Percentiles rank a stretch among this genome's conserved stretches.
phyloP scores from a whole-genome alignment of 1,140 invertebrate species.

The Halictus rubicundus region DNA sequence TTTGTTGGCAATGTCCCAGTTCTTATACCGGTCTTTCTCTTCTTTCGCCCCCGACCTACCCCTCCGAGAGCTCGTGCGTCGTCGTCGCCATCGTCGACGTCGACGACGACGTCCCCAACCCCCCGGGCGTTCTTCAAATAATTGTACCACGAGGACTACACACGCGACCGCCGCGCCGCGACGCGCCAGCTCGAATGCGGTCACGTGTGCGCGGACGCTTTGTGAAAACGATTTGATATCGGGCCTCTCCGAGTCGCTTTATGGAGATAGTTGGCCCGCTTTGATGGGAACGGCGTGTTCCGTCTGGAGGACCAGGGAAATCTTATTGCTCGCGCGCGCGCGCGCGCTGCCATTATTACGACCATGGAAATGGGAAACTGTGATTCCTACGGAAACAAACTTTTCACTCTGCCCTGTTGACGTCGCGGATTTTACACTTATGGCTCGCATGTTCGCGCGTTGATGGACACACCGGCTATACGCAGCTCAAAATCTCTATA shows the following conservation, averaged over 20 bases:
- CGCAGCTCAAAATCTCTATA: too few species aligned
- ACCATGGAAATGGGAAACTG: too few species aligned
- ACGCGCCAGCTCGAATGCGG: not conserved
- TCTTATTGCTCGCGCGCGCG: not conserved
- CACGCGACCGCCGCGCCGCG: not conserved
- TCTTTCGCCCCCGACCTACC: conserved; percentile 19
- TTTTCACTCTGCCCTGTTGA: too few species aligned
- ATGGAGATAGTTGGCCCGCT: not conserved
- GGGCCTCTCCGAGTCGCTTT: not conserved
- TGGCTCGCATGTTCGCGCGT: too few species aligned
- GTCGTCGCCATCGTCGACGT: too few species aligned
- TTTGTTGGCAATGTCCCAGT: conserved; percentile 78
- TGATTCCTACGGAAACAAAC: too few species aligned
- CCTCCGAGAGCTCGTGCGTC: not conserved
- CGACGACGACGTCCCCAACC: not conserved
- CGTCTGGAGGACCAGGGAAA: not conserved
- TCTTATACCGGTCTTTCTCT: conserved; percentile 63
- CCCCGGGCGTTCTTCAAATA: conserved; percentile 51
- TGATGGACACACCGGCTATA: too few species aligned
- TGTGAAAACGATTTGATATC: not conserved
- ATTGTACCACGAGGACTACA: conserved; percentile 26
- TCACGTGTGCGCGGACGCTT: conserved; percentile 2
- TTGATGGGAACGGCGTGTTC: not conserved
- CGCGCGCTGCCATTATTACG: not conserved
- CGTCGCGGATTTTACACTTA: too few species aligned